Conservation (phyloP, 2,113 vertebrate genomes). For the Trogon melanurus region DNA sequence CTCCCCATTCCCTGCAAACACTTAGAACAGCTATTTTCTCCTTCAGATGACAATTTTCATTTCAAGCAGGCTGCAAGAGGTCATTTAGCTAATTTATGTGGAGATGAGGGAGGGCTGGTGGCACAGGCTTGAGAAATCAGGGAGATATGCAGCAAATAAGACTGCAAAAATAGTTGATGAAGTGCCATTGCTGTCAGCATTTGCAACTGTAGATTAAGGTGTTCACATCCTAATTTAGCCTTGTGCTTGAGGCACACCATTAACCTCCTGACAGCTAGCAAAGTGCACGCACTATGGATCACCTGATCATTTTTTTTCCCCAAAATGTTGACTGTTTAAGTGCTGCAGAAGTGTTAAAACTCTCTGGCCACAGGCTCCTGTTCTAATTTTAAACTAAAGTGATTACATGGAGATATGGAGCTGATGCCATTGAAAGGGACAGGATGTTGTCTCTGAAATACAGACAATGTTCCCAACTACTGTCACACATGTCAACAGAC, state of each 20-base stretch:
- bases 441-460: slow-evolving; percentile 18
- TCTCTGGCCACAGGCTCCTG: not conserved
- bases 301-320: not conserved
- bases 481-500: slow-evolving; percentile 12
- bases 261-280: slow-evolving; percentile 53
- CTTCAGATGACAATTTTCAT: slow-evolving; percentile 38
- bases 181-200: slow-evolving; percentile 33
- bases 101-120: not conserved
- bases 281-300: not conserved
- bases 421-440: slow-evolving; percentile 9
- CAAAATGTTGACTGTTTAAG: slow-evolving; percentile 52
- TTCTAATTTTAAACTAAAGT: slow-evolving; percentile 42
- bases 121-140: slow-evolving; percentile 8
- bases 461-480: slow-evolving; percentile 18
- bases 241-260: slow-evolving; percentile 40
- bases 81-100: slow-evolving; percentile 68
- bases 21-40: slow-evolving; percentile 47
- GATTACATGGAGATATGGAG: slow-evolving; percentile 3
- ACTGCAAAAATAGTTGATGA: slow-evolving; percentile 52
- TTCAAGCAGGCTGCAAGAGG: slow-evolving; percentile 40
- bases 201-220: slow-evolving; percentile 58
- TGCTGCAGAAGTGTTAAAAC: not conserved
- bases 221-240: slow-evolving; percentile 49
- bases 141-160: slow-evolving; percentile 42
- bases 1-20: slow-evolving; percentile 8